phyloP scores from a whole-genome alignment of 2,113 vertebrate genomes.

The Pogona vitticeps region DNA sequence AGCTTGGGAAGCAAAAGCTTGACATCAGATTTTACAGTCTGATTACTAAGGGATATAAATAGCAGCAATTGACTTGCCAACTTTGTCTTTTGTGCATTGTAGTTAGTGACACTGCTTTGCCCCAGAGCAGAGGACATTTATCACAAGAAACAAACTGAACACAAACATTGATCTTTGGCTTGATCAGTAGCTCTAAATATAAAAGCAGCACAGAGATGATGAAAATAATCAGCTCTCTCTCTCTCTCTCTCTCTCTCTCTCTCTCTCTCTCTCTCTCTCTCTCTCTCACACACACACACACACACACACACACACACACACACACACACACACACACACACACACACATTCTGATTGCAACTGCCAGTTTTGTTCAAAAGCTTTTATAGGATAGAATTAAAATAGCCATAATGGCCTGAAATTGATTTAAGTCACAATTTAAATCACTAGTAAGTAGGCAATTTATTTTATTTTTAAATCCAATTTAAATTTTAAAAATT shows the following conservation, averaged over 20 bases:
- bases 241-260: no score
- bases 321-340: no score
- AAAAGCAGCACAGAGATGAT: slow-evolving; percentile 1
- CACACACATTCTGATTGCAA: not conserved
- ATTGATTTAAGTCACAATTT: no score
- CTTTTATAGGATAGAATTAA: not conserved
- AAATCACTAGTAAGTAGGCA: no score
- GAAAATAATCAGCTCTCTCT: not conserved
- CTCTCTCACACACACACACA: not conserved
- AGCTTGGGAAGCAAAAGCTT: not conserved
- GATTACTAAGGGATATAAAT: slow-evolving; percentile 8
- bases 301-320: no score
- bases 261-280: not conserved
- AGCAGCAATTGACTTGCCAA: not conserved
- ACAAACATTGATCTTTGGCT: slow-evolving; percentile 1
- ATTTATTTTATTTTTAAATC: no score
- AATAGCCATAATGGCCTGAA: no score
- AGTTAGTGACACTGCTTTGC: not conserved
- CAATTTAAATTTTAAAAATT: no score
- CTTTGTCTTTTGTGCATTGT: not conserved
- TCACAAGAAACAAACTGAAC: slow-evolving; percentile 7
- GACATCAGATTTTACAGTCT: slow-evolving; percentile 7
- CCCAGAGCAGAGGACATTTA: slow-evolving; percentile 7
- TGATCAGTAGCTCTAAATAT: not conserved
- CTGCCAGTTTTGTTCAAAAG: not conserved